A percentile compares a stretch with the other conserved stretches of the same genome.
phyloP scores from a whole-genome alignment of 2,797 vertebrate genomes.

The Hapalemur alaotrensis region DNA sequence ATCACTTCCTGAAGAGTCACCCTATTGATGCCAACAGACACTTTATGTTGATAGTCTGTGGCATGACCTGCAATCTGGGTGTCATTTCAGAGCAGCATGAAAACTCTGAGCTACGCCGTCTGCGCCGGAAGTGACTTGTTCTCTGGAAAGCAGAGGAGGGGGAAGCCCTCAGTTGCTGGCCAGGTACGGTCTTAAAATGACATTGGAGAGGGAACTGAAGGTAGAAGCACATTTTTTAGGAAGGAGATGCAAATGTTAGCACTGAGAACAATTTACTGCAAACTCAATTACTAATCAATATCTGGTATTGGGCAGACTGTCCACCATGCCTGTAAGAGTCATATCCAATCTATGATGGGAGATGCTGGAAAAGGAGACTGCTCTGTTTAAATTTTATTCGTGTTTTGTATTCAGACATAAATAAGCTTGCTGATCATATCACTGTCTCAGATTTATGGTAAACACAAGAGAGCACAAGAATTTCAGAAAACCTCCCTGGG shows the following conservation, averaged over 20 bases:
- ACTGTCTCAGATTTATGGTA: conserved; percentile 77
- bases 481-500: conserved; percentile 64
- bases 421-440: conserved; percentile 77
- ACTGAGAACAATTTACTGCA: conserved; percentile 65
- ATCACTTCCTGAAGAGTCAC: conserved; percentile 76
- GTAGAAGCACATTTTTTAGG: not conserved
- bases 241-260: conserved; percentile 58
- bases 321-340: conserved; percentile 32
- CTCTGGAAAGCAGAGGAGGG: not conserved
- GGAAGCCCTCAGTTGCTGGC: not conserved
- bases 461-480: conserved; percentile 68
- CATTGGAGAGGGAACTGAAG: conserved; percentile 46
- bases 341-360: conserved; percentile 19
- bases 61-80: conserved; percentile 44
- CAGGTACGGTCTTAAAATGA: conserved; percentile 36
- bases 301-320: conserved; percentile 25
- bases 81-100: not conserved
- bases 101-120: not conserved
- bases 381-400: conserved; percentile 53
- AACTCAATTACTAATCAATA: conserved; percentile 76
- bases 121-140: not conserved
- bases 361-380: conserved; percentile 46
- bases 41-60: not conserved
- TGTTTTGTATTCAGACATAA: conserved; percentile 76
- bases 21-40: conserved; percentile 49